Evolutionary conservation across 2,888 invertebrate species (phyloP), one percentile per base, ranked within the genome.

Genomic region (Andrena minutula): DNA sequence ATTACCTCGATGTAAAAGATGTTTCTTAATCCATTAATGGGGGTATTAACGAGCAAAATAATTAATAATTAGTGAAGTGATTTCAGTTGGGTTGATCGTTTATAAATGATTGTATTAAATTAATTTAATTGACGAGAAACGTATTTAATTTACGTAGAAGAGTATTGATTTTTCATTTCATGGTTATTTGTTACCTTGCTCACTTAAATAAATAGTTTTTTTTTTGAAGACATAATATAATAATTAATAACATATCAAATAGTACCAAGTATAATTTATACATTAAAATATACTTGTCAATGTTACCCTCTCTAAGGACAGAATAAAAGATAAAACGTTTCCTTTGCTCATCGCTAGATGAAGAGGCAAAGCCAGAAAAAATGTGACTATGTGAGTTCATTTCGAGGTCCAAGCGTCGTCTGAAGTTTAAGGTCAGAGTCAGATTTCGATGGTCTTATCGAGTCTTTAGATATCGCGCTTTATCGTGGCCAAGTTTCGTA

Each of bases 351-450:
- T 41, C 16, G 26, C 28, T 5, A 20, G 56, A 47, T 12, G 32
- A 16, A 30, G 28, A 32, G 3, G 10, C 8, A 10, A 23, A 35
- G 58, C 49, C 20, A 41, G 30, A 32, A 69, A 58, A 28, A 49
- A 60, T n/a, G n/a, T 10, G 16, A 30, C 26, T 56, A 5, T 28
- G 12, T 16, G 20, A 28, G 51, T n/a, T 60, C 60, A 23, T 65
- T 73, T 61, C 53, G 32, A 83, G 72, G 61, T 60, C 60, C 58
- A 53, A 41, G 53, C 65, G 61, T 35, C 64, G 63, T 51, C 28
- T 88, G 85, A 89, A 88, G 88, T 88, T 88, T 88, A 88, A 89
- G 88, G 88, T 88, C 89, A 88, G 69, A 77, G 75, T 70, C 80
- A 66, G 64, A 78, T 85, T 86, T 69, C 79, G 72, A 70, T 63